phyloP scores from a whole-genome alignment of 2,888 invertebrate species.

The Lithophane ornitopus region DNA sequence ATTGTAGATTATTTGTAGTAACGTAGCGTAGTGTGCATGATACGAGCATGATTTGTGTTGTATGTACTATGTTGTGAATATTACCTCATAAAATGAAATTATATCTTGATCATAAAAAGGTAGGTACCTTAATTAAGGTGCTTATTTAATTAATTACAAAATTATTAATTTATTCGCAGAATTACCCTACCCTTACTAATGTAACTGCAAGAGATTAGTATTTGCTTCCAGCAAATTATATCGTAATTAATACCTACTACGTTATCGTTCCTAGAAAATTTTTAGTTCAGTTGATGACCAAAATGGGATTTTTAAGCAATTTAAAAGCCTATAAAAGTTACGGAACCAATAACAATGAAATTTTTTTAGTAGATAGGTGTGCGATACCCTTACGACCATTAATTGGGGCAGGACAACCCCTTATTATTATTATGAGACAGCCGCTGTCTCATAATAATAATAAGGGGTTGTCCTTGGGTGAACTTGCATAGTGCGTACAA shows the following conservation, averaged over 20 bases:
- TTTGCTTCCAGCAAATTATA: neutral
- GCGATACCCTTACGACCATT: no score
- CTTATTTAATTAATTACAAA: neutral
- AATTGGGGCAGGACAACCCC: no score
- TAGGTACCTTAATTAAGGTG: no score
- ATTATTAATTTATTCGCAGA: neutral
- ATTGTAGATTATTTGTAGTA: constrained; percentile 24
- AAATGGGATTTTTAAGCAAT: neutral
- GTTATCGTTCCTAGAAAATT: neutral
- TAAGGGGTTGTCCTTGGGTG: no score
- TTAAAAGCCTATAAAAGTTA: neutral
- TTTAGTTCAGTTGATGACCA: neutral
- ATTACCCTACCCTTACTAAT: neutral
- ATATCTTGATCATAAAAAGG: no score
- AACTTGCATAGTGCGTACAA: no score
- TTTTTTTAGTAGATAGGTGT: no score
- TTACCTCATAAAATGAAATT: neutral
- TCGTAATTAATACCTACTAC: neutral
- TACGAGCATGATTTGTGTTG: constrained; percentile 50
- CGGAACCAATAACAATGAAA: no score
- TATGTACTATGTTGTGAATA: constrained; percentile 15
- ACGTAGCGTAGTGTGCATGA: constrained; percentile 53
- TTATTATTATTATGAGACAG: no score
- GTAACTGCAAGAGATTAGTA: neutral
- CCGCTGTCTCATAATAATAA: no score